phyloP scores from a whole-genome alignment of 2,888 invertebrate species.

The Plutella xylostella region DNA sequence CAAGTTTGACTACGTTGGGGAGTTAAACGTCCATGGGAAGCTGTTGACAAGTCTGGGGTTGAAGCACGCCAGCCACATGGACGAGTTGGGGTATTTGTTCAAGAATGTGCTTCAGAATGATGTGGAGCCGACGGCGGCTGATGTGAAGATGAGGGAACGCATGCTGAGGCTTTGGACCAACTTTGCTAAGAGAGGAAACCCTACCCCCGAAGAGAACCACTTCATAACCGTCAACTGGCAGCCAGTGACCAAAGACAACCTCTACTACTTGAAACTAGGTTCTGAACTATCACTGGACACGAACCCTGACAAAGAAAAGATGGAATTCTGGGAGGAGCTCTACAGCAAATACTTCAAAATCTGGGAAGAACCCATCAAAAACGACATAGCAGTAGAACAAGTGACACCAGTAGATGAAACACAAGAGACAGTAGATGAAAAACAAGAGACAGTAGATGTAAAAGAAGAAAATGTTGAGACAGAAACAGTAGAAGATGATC shows the following conservation, averaged over 20 bases:
- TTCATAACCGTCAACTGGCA: constrained; percentile 49
- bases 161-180: constrained; percentile 58
- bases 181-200: constrained; percentile 59
- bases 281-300: constrained; percentile 39
- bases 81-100: constrained; percentile 54
- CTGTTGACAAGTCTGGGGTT: constrained; percentile 24
- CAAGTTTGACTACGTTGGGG: constrained; percentile 54
- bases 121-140: constrained; percentile 38
- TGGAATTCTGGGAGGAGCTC: constrained; percentile 53
- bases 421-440: not conserved
- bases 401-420: not conserved
- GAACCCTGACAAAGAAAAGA: constrained; percentile 45
- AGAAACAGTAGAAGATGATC: not conserved
- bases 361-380: constrained; percentile 38
- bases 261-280: constrained; percentile 41
- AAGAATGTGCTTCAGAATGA: constrained; percentile 39
- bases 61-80: constrained; percentile 40
- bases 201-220: constrained; percentile 54
- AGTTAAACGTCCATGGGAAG: constrained; percentile 35
- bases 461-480: not conserved
- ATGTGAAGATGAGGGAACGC: constrained; percentile 49
- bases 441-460: too few species aligned
- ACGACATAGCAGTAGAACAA: constrained; percentile 5
- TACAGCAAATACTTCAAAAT: constrained; percentile 50
- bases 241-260: constrained; percentile 47